phyloP scores from a whole-genome alignment of 2,113 vertebrate species.

The Passer montanus region DNA sequence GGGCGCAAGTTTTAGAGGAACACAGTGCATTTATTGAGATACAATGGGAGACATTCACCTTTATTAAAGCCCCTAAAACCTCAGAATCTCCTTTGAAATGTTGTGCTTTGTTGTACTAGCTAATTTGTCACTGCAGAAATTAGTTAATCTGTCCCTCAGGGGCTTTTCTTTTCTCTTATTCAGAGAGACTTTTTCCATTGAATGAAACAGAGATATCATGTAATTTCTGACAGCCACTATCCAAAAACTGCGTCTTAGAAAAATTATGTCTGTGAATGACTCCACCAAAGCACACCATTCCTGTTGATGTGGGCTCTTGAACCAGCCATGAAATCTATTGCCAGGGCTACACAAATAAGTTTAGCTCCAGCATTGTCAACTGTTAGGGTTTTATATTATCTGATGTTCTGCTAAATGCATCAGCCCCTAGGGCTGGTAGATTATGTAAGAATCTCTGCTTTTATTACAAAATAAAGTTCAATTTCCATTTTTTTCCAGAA shows the following conservation, averaged over 20 bases:
- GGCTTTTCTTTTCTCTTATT: background rate
- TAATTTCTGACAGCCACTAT: background rate
- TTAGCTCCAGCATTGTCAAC: background rate
- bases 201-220: background rate
- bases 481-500: constrained; percentile 30
- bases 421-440: background rate
- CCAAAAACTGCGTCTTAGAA: background rate
- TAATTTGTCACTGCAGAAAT: background rate
- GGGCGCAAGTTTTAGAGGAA: background rate
- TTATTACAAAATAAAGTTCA: background rate
- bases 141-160: background rate
- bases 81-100: background rate
- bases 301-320: background rate
- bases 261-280: background rate
- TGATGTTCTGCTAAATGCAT: background rate
- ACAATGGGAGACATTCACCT: background rate
- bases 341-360: background rate
- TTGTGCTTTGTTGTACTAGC: background rate
- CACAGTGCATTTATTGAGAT: background rate
- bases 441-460: background rate
- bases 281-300: background rate
- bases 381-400: background rate
- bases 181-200: background rate
- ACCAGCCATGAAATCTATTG: background rate
- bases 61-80: background rate